phyloP scores from a whole-genome alignment of 2,113 vertebrate species.

The Callocephalon fimbriatum region DNA sequence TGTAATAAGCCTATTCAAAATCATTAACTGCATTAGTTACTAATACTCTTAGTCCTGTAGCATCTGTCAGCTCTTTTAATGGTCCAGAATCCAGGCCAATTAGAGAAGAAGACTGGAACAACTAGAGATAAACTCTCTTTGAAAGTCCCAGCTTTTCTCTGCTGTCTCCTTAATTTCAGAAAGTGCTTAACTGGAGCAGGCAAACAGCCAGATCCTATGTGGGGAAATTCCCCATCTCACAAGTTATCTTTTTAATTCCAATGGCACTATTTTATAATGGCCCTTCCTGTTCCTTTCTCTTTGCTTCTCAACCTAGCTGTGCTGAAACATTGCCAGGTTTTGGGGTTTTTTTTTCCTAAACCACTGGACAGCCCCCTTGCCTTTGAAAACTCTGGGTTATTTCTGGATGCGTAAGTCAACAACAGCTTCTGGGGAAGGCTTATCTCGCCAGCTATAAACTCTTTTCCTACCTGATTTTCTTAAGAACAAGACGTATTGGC shows the following conservation, averaged over 20 bases:
- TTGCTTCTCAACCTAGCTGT: background rate
- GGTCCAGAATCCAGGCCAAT: background rate
- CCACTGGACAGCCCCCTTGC: background rate
- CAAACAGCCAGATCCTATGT: background rate
- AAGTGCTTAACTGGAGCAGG: background rate
- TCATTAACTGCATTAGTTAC: slow-evolving; percentile 20
- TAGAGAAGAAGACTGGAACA: background rate
- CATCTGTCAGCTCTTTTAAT: slow-evolving; percentile 4
- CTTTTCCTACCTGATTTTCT: slow-evolving; percentile 23
- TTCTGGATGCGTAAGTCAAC: background rate
- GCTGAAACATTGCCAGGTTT: background rate
- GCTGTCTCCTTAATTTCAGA: background rate
- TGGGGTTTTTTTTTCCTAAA: background rate
- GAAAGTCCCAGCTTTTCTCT: background rate
- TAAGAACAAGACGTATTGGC: background rate
- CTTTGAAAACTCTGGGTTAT: slow-evolving; percentile 16
- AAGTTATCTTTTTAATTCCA: slow-evolving; percentile 14
- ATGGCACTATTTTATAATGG: background rate
- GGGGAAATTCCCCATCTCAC: background rate
- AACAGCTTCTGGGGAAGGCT: background rate
- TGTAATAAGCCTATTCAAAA: background rate
- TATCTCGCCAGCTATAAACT: background rate
- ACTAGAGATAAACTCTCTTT: background rate
- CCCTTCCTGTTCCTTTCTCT: background rate
- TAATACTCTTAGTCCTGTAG: background rate